Percentiles rank a stretch among this genome's conserved stretches.
Conservation (phyloP, 2,113 vertebrate genomes). For the Illadopsis cleaveri region DNA sequence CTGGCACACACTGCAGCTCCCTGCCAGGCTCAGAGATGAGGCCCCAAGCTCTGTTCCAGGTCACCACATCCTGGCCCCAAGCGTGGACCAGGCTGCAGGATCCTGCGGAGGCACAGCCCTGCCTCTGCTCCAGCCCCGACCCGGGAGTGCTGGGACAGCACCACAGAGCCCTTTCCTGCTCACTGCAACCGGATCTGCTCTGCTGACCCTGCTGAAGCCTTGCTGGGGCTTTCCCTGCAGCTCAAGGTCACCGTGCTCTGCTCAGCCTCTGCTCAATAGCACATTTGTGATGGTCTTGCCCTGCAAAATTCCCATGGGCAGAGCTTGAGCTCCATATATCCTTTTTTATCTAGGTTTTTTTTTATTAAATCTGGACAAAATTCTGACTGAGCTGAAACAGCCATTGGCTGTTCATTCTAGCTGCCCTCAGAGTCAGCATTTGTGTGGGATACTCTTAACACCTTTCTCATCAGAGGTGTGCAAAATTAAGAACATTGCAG, state of each 20-base stretch:
- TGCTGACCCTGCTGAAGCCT: not conserved
- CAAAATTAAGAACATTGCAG: not conserved
- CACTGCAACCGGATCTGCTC: not conserved
- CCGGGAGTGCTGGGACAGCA: not conserved
- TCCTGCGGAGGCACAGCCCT: accelerated
- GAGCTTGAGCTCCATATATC: not conserved
- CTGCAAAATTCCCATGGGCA: constrained; percentile 1
- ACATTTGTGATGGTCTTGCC: not conserved
- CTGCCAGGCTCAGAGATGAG: not conserved
- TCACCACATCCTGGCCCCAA: accelerated
- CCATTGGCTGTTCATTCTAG: not conserved
- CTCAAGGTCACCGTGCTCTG: not conserved
- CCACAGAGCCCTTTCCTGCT: not conserved
- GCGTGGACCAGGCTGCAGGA: not conserved
- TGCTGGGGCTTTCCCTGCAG: not conserved
- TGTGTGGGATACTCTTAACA: not conserved
- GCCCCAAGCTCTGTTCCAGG: not conserved
- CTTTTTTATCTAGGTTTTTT: not conserved
- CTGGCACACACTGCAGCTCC: not conserved
- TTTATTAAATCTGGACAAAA: not conserved
- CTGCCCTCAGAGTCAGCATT: not conserved
- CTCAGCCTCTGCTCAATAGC: not conserved
- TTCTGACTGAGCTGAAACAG: not conserved
- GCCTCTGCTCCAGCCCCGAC: accelerated
- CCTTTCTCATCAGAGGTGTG: not conserved